These are phyloP conservation scores for Ormia ochracea DNA, from an alignment of 2,888 invertebrate species.

Conservation along the genomic window DNA sequence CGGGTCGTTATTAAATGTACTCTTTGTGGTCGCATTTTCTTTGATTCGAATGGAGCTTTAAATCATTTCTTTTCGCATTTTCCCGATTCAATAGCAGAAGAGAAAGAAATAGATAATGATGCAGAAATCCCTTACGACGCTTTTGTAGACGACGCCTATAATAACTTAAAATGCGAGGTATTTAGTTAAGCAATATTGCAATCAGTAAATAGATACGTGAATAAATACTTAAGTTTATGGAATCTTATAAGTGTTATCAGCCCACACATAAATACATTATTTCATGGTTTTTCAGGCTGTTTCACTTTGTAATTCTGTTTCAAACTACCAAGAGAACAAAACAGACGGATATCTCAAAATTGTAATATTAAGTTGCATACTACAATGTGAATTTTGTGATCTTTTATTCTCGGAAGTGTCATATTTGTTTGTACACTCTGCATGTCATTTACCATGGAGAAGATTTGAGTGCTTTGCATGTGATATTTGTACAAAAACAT, in stretches of 20 bases:
- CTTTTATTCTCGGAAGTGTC: conserved; percentile 79
- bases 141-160: conserved; percentile 66
- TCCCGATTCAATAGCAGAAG: conserved; percentile 57
- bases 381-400: conserved; percentile 82
- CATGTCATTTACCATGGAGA: conserved; percentile 70
- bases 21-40: conserved; percentile 73
- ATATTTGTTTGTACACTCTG: conserved; percentile 75
- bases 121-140: conserved; percentile 67
- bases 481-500: conserved; percentile 77
- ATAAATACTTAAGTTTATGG: neutral
- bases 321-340: conserved; percentile 62
- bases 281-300: conserved; percentile 10
- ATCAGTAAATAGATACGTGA: too few relatives aligned
- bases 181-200: neutral
- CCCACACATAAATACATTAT: neutral
- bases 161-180: conserved; percentile 64
- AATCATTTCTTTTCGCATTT: conserved; percentile 69
- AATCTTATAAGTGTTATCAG: neutral
- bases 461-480: conserved; percentile 75
- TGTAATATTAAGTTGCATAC: conserved; percentile 73
- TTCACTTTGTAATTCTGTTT: neutral
- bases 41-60: conserved; percentile 66
- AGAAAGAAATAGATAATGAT: conserved; percentile 63
- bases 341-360: conserved; percentile 66
- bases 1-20: conserved; percentile 72